phyloP scores from a whole-genome alignment of 2,113 vertebrate species.

The Crotophaga sulcirostris region DNA sequence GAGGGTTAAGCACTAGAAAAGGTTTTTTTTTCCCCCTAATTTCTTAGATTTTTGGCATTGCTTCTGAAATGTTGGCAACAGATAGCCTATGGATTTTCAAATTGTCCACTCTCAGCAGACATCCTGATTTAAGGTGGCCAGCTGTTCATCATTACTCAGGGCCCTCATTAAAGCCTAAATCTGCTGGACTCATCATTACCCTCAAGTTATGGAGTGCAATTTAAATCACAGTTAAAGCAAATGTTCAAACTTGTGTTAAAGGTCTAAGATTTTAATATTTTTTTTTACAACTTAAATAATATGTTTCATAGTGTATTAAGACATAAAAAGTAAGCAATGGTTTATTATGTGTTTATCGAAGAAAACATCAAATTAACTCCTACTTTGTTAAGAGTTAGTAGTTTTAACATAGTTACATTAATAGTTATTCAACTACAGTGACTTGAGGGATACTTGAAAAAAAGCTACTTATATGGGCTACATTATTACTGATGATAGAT shows the following conservation, averaged over 20 bases:
- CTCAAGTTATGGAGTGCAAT: neutral
- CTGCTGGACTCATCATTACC: constrained; percentile 58
- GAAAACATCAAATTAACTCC: neutral
- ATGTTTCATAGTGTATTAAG: neutral
- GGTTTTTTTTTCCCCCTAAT: neutral
- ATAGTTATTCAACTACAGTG: neutral
- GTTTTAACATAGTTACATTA: neutral
- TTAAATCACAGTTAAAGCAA: constrained; percentile 29
- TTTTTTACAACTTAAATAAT: neutral
- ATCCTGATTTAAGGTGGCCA: constrained; percentile 61
- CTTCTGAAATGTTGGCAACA: constrained; percentile 40
- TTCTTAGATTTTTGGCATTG: constrained; percentile 31
- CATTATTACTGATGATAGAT: neutral
- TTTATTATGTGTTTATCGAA: neutral
- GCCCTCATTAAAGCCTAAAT: constrained; percentile 49
- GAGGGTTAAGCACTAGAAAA: constrained; percentile 10
- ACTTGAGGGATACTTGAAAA: neutral
- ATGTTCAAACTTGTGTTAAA: neutral
- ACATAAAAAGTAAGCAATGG: neutral
- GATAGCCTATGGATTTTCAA: constrained; percentile 34
- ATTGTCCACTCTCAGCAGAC: constrained; percentile 56
- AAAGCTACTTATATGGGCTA: neutral
- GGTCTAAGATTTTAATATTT: neutral
- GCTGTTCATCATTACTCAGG: constrained; percentile 61
- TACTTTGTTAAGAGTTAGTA: neutral